Conservation (phyloP, 2,113 vertebrate species). For the Clarias macrocephalus region DNA sequence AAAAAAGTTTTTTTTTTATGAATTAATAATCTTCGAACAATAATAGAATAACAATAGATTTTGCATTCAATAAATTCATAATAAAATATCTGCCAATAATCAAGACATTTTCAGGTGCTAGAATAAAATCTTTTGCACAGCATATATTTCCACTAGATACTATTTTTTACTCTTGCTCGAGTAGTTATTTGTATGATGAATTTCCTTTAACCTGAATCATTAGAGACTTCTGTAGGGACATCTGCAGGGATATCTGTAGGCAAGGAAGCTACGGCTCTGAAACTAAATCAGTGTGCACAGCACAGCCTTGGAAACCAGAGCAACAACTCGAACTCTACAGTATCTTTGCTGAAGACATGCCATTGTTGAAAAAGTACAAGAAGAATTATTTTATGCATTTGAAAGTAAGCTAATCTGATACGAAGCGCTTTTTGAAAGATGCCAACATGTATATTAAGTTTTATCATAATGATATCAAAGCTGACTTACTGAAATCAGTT, state of each 20-base stretch:
- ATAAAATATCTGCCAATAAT: too few relatives aligned
- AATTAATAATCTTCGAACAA: not conserved
- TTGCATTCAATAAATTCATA: too few relatives aligned
- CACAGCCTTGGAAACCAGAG: not conserved
- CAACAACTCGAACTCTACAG: not conserved
- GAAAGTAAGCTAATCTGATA: not conserved
- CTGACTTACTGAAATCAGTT: not conserved
- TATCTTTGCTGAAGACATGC: not conserved
- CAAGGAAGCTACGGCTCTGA: not conserved
- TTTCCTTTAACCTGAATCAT: not conserved
- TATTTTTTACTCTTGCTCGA: not conserved
- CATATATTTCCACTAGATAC: not conserved
- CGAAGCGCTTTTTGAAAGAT: not conserved
- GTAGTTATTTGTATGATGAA: not conserved
- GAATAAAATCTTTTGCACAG: not conserved
- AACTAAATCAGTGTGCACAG: not conserved
- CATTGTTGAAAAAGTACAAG: not conserved
- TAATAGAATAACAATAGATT: too few relatives aligned
- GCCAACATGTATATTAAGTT: not conserved
- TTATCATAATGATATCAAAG: not conserved
- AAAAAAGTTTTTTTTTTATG: not conserved
- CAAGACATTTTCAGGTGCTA: too few relatives aligned
- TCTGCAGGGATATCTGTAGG: not conserved
- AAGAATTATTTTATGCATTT: not conserved
- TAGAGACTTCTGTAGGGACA: not conserved